Percentiles rank a stretch among this genome's conserved stretches.
Conservation (phyloP, 2,113 vertebrate species). For the Furnarius figulus region DNA sequence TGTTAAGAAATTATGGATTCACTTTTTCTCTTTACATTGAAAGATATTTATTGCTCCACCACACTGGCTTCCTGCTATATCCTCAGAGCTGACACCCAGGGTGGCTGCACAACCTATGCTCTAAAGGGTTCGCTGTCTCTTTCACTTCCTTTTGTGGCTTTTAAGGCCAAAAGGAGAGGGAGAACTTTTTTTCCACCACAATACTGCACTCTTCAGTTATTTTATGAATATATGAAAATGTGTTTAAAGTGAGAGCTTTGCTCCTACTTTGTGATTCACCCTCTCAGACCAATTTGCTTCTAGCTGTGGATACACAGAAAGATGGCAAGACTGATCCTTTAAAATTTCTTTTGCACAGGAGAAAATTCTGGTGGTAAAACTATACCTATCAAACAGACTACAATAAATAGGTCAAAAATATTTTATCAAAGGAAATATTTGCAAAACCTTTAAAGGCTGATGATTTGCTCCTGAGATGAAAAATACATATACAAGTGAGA, state of each 20-base stretch:
- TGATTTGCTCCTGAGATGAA: neutral
- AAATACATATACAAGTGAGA: neutral
- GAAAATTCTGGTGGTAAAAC: neutral
- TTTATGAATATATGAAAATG: neutral
- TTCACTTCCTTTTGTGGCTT: slow-evolving; percentile 56
- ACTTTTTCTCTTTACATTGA: neutral
- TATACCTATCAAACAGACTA: neutral
- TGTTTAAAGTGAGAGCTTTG: neutral
- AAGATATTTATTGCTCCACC: neutral
- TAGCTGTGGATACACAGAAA: neutral
- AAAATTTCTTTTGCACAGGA: neutral
- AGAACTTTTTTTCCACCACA: neutral
- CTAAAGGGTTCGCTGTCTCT: neutral
- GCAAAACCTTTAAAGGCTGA: neutral
- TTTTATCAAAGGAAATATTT: neutral
- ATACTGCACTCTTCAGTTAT: neutral
- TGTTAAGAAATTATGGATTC: neutral
- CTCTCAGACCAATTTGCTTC: neutral
- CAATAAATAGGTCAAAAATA: neutral
- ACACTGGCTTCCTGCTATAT: neutral
- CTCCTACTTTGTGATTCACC: neutral
- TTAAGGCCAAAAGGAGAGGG: neutral
- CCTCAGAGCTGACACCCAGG: neutral
- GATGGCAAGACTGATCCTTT: neutral
- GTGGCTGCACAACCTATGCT: neutral